Conservation (phyloP, 2,797 vertebrate species). For the Geotrypetes seraphini region DNA sequence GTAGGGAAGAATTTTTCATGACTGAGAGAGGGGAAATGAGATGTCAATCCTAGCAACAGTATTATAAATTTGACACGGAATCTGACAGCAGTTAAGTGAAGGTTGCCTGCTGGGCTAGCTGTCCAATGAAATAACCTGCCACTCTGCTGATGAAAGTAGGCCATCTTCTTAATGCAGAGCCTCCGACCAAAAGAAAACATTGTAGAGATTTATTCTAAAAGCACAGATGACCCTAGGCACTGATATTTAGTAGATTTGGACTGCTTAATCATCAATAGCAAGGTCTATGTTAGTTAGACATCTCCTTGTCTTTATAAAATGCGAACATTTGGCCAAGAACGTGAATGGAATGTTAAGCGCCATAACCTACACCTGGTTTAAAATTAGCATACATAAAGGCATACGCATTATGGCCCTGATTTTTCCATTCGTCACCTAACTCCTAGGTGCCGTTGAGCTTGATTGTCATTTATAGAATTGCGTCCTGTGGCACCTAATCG, state of each 20-base stretch:
- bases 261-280: too few relatives aligned
- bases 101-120: background rate
- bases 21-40: constrained; percentile 3
- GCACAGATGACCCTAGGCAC: background rate
- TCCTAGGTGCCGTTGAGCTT: too few relatives aligned
- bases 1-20: background rate
- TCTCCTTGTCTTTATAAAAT: too few relatives aligned
- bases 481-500: too few relatives aligned
- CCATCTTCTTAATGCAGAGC: background rate
- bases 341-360: too few relatives aligned
- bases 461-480: too few relatives aligned
- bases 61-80: background rate
- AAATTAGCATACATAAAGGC: too few relatives aligned
- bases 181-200: constrained; percentile 2
- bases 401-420: too few relatives aligned
- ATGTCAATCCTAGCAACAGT: constrained; percentile 14
- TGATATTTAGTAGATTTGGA: background rate
- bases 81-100: constrained; percentile 29
- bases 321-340: too few relatives aligned
- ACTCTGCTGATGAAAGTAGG: constrained; percentile 1
- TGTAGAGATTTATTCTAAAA: background rate
- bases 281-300: too few relatives aligned
- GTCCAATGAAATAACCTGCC: constrained; percentile 20
- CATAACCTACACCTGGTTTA: too few relatives aligned
- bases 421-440: too few relatives aligned